Conservation (phyloP, 2,113 vertebrate genomes). For the Ptilorrhoa leucosticta region DNA sequence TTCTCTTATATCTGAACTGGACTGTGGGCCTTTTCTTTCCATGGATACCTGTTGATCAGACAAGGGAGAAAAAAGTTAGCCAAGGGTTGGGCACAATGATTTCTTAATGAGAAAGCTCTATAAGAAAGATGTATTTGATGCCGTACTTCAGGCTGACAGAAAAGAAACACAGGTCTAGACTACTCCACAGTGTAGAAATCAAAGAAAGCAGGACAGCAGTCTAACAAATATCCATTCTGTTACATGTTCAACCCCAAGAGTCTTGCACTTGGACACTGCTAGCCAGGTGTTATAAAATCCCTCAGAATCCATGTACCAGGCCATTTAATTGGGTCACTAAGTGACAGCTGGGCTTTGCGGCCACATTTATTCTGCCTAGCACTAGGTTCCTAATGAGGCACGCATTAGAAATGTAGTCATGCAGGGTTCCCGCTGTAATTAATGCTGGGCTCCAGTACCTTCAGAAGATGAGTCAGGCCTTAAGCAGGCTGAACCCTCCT, state of each 20-base stretch:
- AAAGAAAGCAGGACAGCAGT: neutral
- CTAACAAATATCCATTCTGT: neutral
- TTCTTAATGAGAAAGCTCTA: neutral
- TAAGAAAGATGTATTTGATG: neutral
- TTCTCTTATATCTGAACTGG: constrained; percentile 79
- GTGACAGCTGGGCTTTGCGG: neutral
- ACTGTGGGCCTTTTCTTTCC: constrained; percentile 39
- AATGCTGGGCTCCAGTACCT: neutral
- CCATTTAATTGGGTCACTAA: neutral
- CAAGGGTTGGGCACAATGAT: neutral
- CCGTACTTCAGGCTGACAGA: neutral
- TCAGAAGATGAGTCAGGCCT: constrained; percentile 44
- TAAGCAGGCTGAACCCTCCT: constrained; percentile 33
- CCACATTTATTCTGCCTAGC: neutral
- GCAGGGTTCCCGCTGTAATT: constrained; percentile 10
- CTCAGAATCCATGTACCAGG: neutral
- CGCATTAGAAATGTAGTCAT: neutral
- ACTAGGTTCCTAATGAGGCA: neutral
- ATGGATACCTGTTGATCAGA: constrained; percentile 24
- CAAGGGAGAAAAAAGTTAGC: neutral
- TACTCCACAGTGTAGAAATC: neutral
- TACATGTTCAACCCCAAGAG: neutral
- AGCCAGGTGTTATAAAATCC: neutral
- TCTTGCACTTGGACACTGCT: neutral
- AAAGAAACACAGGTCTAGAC: neutral